Conservation (phyloP, 2,888 invertebrate species). For the Oligia fasciuncula region DNA sequence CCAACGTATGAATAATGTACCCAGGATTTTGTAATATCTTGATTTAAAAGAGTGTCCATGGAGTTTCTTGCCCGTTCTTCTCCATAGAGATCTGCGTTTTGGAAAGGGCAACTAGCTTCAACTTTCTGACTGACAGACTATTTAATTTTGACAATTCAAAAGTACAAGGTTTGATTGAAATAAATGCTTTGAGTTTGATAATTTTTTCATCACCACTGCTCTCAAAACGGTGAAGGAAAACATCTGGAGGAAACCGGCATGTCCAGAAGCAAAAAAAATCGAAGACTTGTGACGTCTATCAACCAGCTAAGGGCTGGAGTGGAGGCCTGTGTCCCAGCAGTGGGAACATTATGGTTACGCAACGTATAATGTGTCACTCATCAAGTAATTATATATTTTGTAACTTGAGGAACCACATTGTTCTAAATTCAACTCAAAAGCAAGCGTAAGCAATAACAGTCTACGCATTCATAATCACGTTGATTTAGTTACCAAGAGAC, state of each 20-base stretch:
- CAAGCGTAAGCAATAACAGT: background rate
- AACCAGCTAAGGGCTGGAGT: background rate
- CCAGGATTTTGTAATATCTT: no score
- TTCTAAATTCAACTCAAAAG: conserved; percentile 7
- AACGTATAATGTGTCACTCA: background rate
- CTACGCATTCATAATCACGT: conserved; percentile 7
- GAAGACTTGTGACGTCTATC: background rate
- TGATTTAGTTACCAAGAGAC: conserved; percentile 22
- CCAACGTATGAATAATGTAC: no score
- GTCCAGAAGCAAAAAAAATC: background rate
- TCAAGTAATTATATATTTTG: background rate
- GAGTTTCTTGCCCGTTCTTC: no score
- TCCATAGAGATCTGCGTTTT: no score
- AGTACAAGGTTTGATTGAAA: no score
- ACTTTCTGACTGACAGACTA: no score
- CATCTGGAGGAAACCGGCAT: background rate
- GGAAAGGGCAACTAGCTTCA: no score
- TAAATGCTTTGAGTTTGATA: no score
- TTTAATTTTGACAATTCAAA: no score
- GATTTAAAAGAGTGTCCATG: no score
- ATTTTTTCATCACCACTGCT: background rate
- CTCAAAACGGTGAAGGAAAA: background rate
- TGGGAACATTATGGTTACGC: background rate
- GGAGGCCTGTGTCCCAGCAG: background rate
- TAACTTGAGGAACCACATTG: background rate